Evolutionary conservation across 1,140 invertebrate species (phyloP).

Genomic region (Diabrotica virgifera): DNA sequence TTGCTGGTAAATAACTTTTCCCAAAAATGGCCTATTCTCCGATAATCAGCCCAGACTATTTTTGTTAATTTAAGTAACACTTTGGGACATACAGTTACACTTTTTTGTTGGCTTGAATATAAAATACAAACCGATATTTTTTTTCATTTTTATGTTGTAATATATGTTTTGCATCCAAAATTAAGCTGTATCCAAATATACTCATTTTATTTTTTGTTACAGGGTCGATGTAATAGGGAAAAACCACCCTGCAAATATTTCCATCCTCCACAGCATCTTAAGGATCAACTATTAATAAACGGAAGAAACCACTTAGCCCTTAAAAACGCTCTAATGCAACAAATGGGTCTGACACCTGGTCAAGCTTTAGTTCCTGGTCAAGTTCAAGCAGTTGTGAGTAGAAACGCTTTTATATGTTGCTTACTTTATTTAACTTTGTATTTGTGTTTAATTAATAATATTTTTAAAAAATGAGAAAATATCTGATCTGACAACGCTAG

Average conservation of each 20-base stretch:
- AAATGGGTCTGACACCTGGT: constrained; percentile 86
- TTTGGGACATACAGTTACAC: too few species aligned
- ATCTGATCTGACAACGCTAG: too few species aligned
- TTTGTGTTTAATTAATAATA: constrained; percentile 8
- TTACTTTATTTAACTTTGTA: constrained; percentile 21
- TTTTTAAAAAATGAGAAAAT: neutral
- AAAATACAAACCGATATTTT: too few species aligned
- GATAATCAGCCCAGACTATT: too few species aligned
- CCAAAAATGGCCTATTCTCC: too few species aligned
- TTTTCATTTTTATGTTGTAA: too few species aligned
- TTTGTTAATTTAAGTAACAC: too few species aligned
- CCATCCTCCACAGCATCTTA: constrained; percentile 98
- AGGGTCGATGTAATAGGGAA: constrained; percentile 99
- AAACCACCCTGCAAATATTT: constrained; percentile 99
- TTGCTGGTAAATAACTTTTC: too few species aligned
- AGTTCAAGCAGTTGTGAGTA: constrained; percentile 85
- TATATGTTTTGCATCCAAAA: neutral
- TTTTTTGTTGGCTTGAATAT: too few species aligned
- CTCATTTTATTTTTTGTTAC: constrained; percentile 48
- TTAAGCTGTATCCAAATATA: neutral
- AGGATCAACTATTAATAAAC: constrained; percentile 99
- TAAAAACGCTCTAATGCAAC: constrained; percentile 94
- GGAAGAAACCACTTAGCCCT: constrained; percentile 98
- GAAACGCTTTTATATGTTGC: constrained; percentile 14
- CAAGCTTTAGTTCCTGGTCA: constrained; percentile 85